Base-by-base conservation (phyloP, 2,113 vertebrate genomes). In the Chlamydotis undulata region DNA sequence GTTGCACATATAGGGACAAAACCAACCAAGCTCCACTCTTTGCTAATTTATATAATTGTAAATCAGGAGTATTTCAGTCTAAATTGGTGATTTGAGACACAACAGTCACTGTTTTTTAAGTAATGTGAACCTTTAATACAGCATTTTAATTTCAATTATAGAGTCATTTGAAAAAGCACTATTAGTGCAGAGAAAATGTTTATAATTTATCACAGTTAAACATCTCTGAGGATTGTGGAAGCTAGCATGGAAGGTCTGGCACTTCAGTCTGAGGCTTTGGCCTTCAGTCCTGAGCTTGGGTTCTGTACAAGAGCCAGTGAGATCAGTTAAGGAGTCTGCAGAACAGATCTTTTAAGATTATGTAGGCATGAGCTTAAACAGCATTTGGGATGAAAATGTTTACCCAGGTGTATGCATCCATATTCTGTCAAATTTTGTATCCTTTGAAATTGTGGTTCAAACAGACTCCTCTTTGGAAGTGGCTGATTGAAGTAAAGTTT, bases 371-470 rank as follows among this genome's bases (percentile, higher is more conserved):
- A 90, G 7, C 12, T 80, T 81, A 45, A 89, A 60, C 50, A 89
- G 43, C 28, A 39, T 6, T 71, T 92, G 43, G 33, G 23, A 83
- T 83, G 77, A 53, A 84, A 59, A 33, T 80, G 47, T 74, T 92
- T 88, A 45, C 33, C 55, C 89, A 88, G n/a, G 50, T 65, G n/a
- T 93, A 39, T 63, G 31, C 25, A 37, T 47, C 79, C 19, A 28
- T 70, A 77, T 63, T 84, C 24, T 74, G 29, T 63, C 64, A 75
- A 86, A 70, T 75, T 86, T 67, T 70, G 29, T 81, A 47, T 67
- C 35, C 60, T 83, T 93, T 90, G 86, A 86, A 86, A 88, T 1
- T 67, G 29, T 71, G 56, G 52, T 88, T 95, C 74, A 90, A 93
- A 57, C 37, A 85, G 49, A 39, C 37, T 67, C 14, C 33, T 59